Conservation (phyloP, 1,140 invertebrate species). For the Eumeta japonica region DNA sequence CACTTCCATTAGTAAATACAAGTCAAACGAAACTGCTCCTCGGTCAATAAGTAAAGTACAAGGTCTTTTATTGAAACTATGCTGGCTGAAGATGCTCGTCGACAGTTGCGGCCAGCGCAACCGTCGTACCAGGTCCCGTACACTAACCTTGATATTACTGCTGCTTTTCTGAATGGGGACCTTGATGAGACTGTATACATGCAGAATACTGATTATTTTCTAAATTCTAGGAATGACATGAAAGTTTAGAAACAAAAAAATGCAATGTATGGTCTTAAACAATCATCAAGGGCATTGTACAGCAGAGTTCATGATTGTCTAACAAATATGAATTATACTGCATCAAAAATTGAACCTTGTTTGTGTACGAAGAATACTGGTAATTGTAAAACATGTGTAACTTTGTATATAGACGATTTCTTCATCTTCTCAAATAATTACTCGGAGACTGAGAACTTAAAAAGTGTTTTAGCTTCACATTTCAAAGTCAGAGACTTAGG, state of each 20-base stretch:
- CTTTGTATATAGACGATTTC: not conserved
- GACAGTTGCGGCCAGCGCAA: no score
- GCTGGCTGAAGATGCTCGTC: no score
- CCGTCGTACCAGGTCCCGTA: no score
- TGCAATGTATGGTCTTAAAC: not conserved
- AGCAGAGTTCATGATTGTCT: not conserved
- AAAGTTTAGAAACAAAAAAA: not conserved
- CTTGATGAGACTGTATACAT: constrained; percentile 1
- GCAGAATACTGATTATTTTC: not conserved
- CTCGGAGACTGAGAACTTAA: not conserved
- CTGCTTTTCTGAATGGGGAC: not conserved
- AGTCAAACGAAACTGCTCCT: no score
- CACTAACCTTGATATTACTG: constrained; percentile 1
- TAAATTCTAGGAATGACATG: not conserved
- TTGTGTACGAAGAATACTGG: constrained; percentile 1
- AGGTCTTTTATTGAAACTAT: no score
- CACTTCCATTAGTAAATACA: no score
- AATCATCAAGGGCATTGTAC: not conserved
- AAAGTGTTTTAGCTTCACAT: constrained; percentile 1
- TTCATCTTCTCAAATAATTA: not conserved
- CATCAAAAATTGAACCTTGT: not conserved
- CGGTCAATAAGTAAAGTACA: no score
- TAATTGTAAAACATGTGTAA: constrained; percentile 1
- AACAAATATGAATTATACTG: not conserved
- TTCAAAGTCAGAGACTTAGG: not conserved